Evolutionary conservation across 2,113 vertebrate genomes (phyloP), one percentile per base, ranked within the genome.

Genomic region (Oncorhynchus keta): DNA sequence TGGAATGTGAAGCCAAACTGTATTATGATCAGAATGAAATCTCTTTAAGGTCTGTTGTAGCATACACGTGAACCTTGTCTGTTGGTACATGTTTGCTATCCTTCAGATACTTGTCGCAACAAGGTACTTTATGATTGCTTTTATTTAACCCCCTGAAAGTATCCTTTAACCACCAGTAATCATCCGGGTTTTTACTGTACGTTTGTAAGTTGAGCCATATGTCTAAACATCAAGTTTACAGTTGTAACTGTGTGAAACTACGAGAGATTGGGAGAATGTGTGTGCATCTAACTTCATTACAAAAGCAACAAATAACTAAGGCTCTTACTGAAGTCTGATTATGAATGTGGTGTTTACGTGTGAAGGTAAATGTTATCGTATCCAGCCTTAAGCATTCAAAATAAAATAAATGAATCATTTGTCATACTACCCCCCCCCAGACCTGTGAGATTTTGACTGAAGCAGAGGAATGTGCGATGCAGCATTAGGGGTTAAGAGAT

Each of bases 1-100:
- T 79, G 81, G 81, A 82, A 82, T 82, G 81, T 82, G 73, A 79
- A 82, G 81, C 81, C 81, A 82, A 76, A 73, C 73, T 79, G 76
- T 82, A 73, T 80, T 80, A 74, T 39, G 45, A 73, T 65, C 62
- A 59, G 49, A 72, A 73, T 67, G 35, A 51, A 79, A 62, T 68
- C 51, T 75, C 76, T 24, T 72, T 76, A 64, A 59, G 76, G 70
- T 79, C 74, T 66, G 76, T 68, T 68, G 67, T 68, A 68, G 30
- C 67, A 39, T 68, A 68, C 30, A 68, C 7, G n/a, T 68, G 30
- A 39, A 35, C 18, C 67, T 35, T 9, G 30, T 32, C 30, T 32
- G 67, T 62, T 62, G 66, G 66, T 68, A 68, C 67, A 68, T 35
- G 32, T 68, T 35, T 18, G 67, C 32, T 68, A 35, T 68, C 20